A percentile compares a stretch with the other conserved stretches of the same genome.
Evolutionary conservation across 2,888 invertebrate species (phyloP).

Genomic region (Sminthurinus aureus): DNA sequence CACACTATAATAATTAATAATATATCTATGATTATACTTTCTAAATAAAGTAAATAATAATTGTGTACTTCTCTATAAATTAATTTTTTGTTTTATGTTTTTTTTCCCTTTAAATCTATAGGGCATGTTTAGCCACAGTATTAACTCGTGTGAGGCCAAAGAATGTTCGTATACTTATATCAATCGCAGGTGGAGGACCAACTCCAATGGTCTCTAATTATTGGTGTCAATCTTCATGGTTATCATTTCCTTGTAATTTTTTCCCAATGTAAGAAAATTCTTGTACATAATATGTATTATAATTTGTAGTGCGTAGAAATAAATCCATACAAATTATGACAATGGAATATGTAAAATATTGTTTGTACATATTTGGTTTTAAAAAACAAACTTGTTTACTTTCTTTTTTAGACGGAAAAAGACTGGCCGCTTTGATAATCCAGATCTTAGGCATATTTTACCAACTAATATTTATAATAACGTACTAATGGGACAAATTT

Average conservation of each 20-base stretch:
- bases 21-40: neutral
- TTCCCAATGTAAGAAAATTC: slow-evolving; percentile 22
- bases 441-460: slow-evolving; percentile 54
- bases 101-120: slow-evolving; percentile 25
- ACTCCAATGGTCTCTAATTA: slow-evolving; percentile 69
- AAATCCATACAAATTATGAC: no score
- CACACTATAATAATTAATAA: neutral
- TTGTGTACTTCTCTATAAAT: neutral
- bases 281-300: no score
- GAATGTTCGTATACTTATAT: slow-evolving; percentile 63
- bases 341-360: no score
- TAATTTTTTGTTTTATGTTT: no score
- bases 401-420: slow-evolving; percentile 20
- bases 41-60: neutral
- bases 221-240: slow-evolving; percentile 32
- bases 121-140: slow-evolving; percentile 56
- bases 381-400: no score
- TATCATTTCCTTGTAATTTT: slow-evolving; percentile 32
- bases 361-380: no score
- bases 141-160: slow-evolving; percentile 56
- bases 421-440: slow-evolving; percentile 54
- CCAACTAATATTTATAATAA: slow-evolving; percentile 63
- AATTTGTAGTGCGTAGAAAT: no score
- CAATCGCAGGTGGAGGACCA: slow-evolving; percentile 75
- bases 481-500: slow-evolving; percentile 71